These are phyloP conservation scores for Fratercula arctica DNA, from an alignment of 2,797 vertebrate genomes.

Conservation along the genomic window DNA sequence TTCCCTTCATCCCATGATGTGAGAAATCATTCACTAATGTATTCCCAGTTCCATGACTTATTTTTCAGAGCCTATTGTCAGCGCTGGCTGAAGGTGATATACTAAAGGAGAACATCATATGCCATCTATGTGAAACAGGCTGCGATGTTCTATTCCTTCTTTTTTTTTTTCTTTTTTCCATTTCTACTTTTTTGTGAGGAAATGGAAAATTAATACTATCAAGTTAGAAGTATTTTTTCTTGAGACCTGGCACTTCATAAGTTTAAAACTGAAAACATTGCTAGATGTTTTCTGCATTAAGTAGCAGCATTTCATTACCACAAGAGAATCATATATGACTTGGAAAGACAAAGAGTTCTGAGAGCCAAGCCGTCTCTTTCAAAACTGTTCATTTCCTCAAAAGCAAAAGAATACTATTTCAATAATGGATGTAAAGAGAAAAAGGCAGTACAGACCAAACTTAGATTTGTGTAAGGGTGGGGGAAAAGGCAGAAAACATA, in stretches of 20 bases:
- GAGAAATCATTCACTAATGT: neutral
- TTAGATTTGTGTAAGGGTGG: neutral
- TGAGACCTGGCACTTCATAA: neutral
- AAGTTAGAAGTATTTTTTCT: neutral
- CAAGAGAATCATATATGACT: neutral
- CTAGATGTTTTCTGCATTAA: neutral
- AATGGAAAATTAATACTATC: neutral
- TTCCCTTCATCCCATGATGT: neutral
- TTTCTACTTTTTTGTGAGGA: neutral
- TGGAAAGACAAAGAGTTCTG: neutral
- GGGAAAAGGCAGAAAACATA: neutral
- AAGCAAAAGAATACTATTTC: neutral
- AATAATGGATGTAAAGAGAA: neutral
- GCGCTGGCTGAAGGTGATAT: neutral
- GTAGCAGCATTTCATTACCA: neutral
- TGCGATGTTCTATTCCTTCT: neutral
- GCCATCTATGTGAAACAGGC: neutral
- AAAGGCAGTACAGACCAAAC: neutral
- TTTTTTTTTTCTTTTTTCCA: neutral
- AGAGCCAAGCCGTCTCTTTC: neutral
- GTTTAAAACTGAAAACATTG: neutral
- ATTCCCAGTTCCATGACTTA: neutral
- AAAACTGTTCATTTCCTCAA: neutral
- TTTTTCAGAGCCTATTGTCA: neutral
- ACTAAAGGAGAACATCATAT: neutral